Conservation (phyloP, 1,140 invertebrate species). For the Plectus sambesii region DNA sequence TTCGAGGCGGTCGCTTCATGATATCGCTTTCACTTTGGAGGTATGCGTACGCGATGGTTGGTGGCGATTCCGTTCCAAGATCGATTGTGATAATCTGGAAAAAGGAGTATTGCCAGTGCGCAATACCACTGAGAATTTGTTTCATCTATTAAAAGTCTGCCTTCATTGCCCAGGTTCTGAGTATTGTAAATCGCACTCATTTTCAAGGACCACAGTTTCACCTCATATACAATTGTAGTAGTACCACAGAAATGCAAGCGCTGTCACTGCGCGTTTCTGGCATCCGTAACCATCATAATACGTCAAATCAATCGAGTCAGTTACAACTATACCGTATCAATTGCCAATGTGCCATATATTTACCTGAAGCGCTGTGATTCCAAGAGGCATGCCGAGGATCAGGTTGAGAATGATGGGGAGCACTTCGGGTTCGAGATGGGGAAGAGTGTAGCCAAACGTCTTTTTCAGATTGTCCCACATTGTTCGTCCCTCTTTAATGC, state of each 20-base stretch:
- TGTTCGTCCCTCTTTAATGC: conserved; percentile 44
- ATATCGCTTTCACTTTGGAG: conserved; percentile 40
- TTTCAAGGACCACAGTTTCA: too few species aligned
- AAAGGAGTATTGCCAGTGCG: not conserved
- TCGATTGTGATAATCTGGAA: conserved; percentile 24
- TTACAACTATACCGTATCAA: not conserved
- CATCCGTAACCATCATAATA: too few species aligned
- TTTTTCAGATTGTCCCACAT: conserved; percentile 51
- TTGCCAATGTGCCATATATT: too few species aligned
- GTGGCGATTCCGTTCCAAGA: conserved; percentile 24
- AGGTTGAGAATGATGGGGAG: conserved; percentile 41
- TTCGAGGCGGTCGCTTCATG: conserved; percentile 35
- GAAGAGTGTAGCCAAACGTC: conserved; percentile 47
- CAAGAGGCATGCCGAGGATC: conserved; percentile 37
- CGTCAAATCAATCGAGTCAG: too few species aligned
- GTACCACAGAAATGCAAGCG: too few species aligned
- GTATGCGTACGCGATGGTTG: conserved; percentile 37
- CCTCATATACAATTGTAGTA: too few species aligned
- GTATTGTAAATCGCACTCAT: too few species aligned
- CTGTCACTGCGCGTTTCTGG: too few species aligned
- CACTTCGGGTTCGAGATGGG: conserved; percentile 39
- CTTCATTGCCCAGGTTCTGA: too few species aligned
- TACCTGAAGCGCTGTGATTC: too few species aligned
- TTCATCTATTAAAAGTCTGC: too few species aligned
- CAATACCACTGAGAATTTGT: not conserved